A percentile compares a stretch with the other conserved stretches of the same genome.
Conservation (phyloP, 1,140 invertebrate species). For the Sipha flava region DNA sequence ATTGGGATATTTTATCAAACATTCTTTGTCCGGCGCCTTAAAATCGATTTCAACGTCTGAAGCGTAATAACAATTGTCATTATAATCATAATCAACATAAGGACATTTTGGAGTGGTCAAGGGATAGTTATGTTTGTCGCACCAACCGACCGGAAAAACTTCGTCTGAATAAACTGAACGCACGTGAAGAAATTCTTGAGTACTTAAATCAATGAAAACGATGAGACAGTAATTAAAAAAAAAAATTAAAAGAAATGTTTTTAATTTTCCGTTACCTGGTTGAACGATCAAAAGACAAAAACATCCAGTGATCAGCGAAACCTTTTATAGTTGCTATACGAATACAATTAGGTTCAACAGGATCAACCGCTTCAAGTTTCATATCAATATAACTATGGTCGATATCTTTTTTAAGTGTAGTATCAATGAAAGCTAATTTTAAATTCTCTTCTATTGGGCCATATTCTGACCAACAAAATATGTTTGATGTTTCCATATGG, state of each 20-base stretch:
- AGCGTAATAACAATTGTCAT: not conserved
- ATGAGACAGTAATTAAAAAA: not conserved
- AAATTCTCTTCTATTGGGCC: not conserved
- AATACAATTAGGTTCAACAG: not conserved
- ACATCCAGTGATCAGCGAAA: conserved; percentile 1
- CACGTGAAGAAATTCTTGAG: not conserved
- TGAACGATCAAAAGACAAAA: conserved; percentile 4
- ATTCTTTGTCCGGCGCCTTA: not conserved
- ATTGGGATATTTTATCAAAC: not conserved
- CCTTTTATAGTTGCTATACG: conserved; percentile 15
- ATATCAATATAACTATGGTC: not conserved
- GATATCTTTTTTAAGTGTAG: not conserved
- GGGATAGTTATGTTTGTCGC: conserved; percentile 11
- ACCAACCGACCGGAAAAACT: conserved; percentile 15
- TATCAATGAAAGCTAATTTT: not conserved
- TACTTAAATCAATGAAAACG: not conserved
- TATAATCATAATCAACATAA: not conserved
- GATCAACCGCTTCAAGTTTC: conserved; percentile 23
- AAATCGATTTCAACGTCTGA: conserved; percentile 18
- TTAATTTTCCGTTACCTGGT: not conserved
- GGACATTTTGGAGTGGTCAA: not conserved
- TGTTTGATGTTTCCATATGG: not conserved
- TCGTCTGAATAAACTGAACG: conserved; percentile 27
- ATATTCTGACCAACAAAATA: conserved; percentile 16
- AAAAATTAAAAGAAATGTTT: not conserved